Evolutionary conservation across 2,113 vertebrate species (phyloP), one percentile per base, ranked within the genome.

Genomic region (Spermophilus dauricus): DNA sequence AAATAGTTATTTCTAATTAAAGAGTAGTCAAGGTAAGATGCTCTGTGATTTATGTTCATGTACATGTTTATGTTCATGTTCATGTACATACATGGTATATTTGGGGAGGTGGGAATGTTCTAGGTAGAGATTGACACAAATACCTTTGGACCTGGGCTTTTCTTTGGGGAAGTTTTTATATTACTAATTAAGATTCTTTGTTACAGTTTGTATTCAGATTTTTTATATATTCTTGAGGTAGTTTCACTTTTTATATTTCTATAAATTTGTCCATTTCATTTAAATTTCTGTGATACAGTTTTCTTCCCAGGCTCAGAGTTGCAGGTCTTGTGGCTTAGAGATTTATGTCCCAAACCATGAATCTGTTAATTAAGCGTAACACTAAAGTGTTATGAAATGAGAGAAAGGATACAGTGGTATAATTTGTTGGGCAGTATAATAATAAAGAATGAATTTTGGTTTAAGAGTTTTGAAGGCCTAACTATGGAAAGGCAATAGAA

Each of bases 1-100:
- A 95, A 97, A 67, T 28, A 84, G 51, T 73, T 86, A 5, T 96
- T 94, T 92, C 45, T 96, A 32, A 90, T 53, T 92, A 95, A 69
- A 96, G 22, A 56, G 4, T 61, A 86, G 26, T 89, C 22, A 72
- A 56, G 45, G 30, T 69, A 63, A 87, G 78, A 77, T 80, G 39
- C 17, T 13, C 2, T 30, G 2, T 48, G 4, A n/a, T 45, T 2
- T 56, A 2, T 42, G 1, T n/a, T 4, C 11, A 45, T 45, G 45
- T 45, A 45, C 45, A 45, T 45, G 45, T 45, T 45, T 45, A 45
- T 45, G 45, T 45, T 45, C 45, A 9, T 9, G 45, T 45, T 45
- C 45, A 45, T 61, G 16, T 70, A 11, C 37, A 11, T 26, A 3
- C 8, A 7, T 20, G 75, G 11, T 48, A 91, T 32, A 75, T 80